Evolutionary conservation across 2,888 invertebrate species (phyloP).

Genomic region (Lottia scabra): DNA sequence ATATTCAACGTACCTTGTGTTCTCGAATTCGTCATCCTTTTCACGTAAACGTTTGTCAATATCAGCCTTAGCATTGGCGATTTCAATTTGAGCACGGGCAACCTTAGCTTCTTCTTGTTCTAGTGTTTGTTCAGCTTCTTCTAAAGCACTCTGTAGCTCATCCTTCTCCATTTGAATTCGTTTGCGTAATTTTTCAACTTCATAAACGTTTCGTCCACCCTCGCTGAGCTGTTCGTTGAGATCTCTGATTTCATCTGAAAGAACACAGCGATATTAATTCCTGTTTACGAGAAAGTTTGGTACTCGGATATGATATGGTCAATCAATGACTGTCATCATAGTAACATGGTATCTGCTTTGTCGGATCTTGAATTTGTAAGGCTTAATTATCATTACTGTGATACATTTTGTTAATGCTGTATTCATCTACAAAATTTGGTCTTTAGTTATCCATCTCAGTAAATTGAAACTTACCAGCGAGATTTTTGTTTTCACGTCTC

Average conservation of each 20-base stretch:
- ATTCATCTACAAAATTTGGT: no score
- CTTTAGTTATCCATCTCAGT: no score
- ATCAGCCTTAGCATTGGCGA: conserved; percentile 98
- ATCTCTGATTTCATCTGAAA: conserved; percentile 92
- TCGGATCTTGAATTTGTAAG: no score
- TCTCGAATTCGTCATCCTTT: conserved; percentile 99
- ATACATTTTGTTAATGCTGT: no score
- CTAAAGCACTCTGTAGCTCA: conserved; percentile 96
- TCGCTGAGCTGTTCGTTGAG: conserved; percentile 98
- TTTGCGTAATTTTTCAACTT: conserved; percentile 97
- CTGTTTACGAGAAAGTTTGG: no score
- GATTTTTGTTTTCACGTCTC: conserved; percentile 97
- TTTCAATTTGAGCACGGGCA: conserved; percentile 90
- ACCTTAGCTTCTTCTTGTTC: conserved; percentile 99
- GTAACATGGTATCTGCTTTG: no score
- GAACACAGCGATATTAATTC: no score
- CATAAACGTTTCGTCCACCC: conserved; percentile 98
- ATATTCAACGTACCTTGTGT: conserved; percentile 75
- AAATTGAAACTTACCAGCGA: conserved; percentile 66
- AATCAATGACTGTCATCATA: no score
- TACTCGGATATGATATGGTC: no score
- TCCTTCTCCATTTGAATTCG: conserved; percentile 99
- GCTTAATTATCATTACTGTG: no score
- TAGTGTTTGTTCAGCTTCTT: conserved; percentile 97
- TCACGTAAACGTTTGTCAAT: conserved; percentile 99